Conservation (phyloP, 2,113 vertebrate species). For the Pitta sordida region DNA sequence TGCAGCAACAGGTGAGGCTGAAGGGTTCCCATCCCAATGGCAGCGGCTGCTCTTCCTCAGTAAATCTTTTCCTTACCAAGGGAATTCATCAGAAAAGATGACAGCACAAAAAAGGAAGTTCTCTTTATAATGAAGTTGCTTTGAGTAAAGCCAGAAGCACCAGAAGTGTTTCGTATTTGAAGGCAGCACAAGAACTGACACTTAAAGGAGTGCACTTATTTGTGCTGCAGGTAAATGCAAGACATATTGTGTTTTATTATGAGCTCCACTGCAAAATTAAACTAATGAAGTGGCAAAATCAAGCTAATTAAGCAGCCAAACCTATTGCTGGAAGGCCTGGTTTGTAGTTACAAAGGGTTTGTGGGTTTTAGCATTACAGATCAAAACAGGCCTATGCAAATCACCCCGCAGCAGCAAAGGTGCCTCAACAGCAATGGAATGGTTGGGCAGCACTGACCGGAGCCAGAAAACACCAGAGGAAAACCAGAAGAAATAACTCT, state of each 20-base stretch:
- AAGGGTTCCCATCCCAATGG: not conserved
- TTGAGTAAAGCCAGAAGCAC: not conserved
- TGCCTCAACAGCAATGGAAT: not conserved
- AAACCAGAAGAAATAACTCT: not conserved
- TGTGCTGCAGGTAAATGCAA: not conserved
- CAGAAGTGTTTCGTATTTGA: not conserved
- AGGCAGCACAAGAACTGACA: not conserved
- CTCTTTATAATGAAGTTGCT: not conserved
- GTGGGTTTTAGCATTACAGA: slow-evolving; percentile 1
- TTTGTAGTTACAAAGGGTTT: not conserved
- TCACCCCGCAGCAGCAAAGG: not conserved
- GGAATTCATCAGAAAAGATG: not conserved
- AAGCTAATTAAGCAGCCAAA: slow-evolving; percentile 1
- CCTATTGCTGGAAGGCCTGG: not conserved
- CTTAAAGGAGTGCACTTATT: not conserved
- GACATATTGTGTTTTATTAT: not conserved
- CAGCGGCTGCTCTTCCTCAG: not conserved
- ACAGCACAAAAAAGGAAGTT: not conserved
- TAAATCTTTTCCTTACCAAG: not conserved
- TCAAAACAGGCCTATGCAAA: not conserved
- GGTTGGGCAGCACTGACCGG: not conserved
- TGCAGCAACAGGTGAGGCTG: not conserved
- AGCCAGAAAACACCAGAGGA: not conserved
- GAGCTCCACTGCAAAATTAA: not conserved
- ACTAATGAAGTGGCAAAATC: slow-evolving; percentile 2